These are phyloP conservation scores for Strongylocentrotus purpuratus DNA, from an alignment of 35 echinoderm and acorn worm species.

Conservation along the genomic window DNA sequence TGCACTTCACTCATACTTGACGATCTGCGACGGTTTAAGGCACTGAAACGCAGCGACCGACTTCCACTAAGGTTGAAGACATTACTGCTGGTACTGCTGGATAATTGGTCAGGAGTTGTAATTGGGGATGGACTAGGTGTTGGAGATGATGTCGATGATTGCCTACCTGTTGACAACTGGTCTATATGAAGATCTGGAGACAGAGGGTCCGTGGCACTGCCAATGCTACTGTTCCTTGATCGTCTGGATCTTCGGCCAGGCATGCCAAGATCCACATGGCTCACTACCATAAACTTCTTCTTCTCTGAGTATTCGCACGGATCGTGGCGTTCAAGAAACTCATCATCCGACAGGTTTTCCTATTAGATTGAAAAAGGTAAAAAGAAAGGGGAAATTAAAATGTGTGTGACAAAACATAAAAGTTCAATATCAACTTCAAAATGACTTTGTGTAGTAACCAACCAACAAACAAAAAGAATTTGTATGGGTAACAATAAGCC, in stretches of 20 bases:
- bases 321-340: constrained; percentile 64
- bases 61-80: constrained; percentile 40
- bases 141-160: constrained; percentile 49
- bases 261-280: constrained; percentile 26
- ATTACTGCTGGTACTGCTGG: neutral
- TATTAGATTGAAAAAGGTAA: neutral
- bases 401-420: neutral
- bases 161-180: constrained; percentile 10
- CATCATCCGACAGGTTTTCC: constrained; percentile 72
- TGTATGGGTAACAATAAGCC: too few species aligned
- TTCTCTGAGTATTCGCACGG: constrained; percentile 79
- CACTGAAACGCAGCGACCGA: constrained; percentile 56
- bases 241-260: constrained; percentile 70
- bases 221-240: constrained; percentile 80
- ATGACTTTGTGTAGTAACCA: too few species aligned
- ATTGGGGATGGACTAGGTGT: constrained; percentile 66
- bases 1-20: constrained; percentile 80
- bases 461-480: too few species aligned
- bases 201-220: constrained; percentile 75
- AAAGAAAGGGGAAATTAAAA: neutral
- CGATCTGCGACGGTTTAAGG: constrained; percentile 74
- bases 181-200: constrained; percentile 74
- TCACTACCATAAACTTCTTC: constrained; percentile 74
- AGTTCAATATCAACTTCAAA: neutral
- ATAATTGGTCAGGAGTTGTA: constrained; percentile 51